Evolutionary conservation across 2,113 vertebrate species (phyloP), one percentile per base, ranked within the genome.

Genomic region (Callocephalon fimbriatum): DNA sequence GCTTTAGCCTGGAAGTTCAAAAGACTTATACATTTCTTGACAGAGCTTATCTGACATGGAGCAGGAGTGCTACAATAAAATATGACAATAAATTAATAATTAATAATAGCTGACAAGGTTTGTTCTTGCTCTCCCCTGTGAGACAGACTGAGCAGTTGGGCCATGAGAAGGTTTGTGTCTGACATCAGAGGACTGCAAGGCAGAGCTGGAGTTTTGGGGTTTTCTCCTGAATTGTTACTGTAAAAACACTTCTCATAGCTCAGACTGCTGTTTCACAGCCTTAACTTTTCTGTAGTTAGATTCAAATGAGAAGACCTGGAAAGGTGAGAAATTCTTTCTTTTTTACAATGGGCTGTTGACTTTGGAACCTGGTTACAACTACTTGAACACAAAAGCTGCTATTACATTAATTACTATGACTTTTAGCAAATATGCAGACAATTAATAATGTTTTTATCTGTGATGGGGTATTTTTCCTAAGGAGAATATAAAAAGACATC

Each of bases 1-100:
- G 74, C 70, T 97, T 97, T 95, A 95, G 53, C 91, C 92, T 91
- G 51, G 37, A 84, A 96, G 94, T 94, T 97, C 95, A 88, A 85
- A 88, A 91, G 68, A 95, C n/a, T 83, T 85, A 91, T 97, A 96
- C 93, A 96, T 96, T 92, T 2, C 65, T 71, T 95, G 83, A 85
- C 79, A 95, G 40, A 68, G 62, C 73, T 92, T 88, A 89, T 95
- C 80, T 95, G 91, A 65, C 70, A 78, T 16, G 66, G 79, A 94
- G 65, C 40, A 97, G 61, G 65, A 95, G 73, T 56, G 22, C 73
- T 76, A 58, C 86, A 91, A 94, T 97, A 97, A 92, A 95, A 93
- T 89, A 82, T 37, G 68, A 59, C 86, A 91, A 89, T 87, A 91
- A 93, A 96, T 96, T 97, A 93, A 82, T 97, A 78, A 95, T 96